These are phyloP conservation scores for Nymphalis c-album DNA, from an alignment of 2,888 invertebrate species.

Conservation along the genomic window DNA sequence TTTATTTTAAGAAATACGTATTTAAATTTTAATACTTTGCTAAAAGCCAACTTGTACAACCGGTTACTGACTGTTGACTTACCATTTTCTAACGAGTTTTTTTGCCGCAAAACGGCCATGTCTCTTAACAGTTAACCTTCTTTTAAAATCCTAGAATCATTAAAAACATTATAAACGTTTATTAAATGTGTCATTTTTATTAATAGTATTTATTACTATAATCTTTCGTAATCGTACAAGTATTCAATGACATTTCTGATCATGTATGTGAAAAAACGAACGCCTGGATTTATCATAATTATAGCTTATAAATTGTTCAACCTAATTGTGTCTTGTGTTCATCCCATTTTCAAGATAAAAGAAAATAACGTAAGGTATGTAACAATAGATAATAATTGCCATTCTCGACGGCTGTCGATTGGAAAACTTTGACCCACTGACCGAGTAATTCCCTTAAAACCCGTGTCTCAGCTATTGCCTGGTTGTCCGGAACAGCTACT, in stretches of 20 bases:
- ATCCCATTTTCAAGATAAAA: not conserved
- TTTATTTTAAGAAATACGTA: constrained; percentile 21
- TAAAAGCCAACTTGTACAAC: constrained; percentile 54
- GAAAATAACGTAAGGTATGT: constrained; percentile 12
- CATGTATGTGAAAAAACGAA: too few species aligned
- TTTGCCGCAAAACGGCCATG: constrained; percentile 55
- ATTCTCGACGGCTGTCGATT: constrained; percentile 9
- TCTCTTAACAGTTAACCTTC: constrained; percentile 55
- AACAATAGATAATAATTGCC: constrained; percentile 24
- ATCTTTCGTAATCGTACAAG: too few species aligned
- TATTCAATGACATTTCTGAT: too few species aligned
- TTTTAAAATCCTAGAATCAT: constrained; percentile 54
- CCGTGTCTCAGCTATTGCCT: constrained; percentile 51
- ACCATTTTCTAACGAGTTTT: constrained; percentile 80
- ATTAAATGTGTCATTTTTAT: not conserved
- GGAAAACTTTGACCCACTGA: constrained; percentile 56
- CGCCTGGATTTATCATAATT: too few species aligned
- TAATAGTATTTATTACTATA: too few species aligned
- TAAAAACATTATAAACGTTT: constrained; percentile 50
- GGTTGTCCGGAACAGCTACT: constrained; percentile 54
- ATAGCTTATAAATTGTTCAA: too few species aligned
- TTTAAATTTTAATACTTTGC: constrained; percentile 54
- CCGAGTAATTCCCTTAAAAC: constrained; percentile 62
- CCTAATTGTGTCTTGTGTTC: too few species aligned
- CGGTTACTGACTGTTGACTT: constrained; percentile 67